Percentiles rank a stretch among this genome's conserved stretches.
These are phyloP conservation scores for Poecilobothrus nobilitatus DNA, from an alignment of 2,888 invertebrate species.

Conservation along the genomic window DNA sequence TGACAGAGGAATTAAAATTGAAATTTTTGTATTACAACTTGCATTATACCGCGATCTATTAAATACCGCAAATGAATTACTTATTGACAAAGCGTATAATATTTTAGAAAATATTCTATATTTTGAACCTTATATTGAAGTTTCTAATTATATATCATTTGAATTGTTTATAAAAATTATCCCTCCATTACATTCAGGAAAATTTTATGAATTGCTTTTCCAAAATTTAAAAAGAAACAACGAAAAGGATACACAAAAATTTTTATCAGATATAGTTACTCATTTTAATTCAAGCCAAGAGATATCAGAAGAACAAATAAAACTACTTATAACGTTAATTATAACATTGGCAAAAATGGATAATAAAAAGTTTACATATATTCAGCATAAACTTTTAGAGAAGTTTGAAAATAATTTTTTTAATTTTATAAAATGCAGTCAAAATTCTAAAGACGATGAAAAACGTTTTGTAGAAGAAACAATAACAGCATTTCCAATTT, in stretches of 20 bases:
- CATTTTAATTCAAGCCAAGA: constrained; percentile 20
- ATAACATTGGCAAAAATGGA: constrained; percentile 29
- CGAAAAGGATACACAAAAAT: constrained; percentile 28
- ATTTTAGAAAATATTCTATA: constrained; percentile 33
- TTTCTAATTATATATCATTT: constrained; percentile 32
- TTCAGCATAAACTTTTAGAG: constrained; percentile 25
- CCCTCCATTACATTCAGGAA: constrained; percentile 26
- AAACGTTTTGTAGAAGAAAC: constrained; percentile 36
- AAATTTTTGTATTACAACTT: constrained; percentile 33
- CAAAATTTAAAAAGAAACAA: constrained; percentile 26
- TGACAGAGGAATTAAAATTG: constrained; percentile 27
- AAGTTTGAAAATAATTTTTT: constrained; percentile 25
- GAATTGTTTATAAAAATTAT: constrained; percentile 29
- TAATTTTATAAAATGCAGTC: constrained; percentile 12
- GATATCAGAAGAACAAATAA: constrained; percentile 28
- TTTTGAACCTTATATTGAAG: constrained; percentile 34
- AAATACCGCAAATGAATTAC: constrained; percentile 23
- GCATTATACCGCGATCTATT: constrained; percentile 33
- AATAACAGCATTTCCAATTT: constrained; percentile 27
- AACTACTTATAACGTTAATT: constrained; percentile 32
- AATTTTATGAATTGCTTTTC: constrained; percentile 36
- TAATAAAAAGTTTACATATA: constrained; percentile 27
- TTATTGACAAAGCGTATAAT: constrained; percentile 17
- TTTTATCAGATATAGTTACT: constrained; percentile 26
- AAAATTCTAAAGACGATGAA: constrained; percentile 25